A percentile compares a stretch with the other conserved stretches of the same genome.
Conservation (phyloP, 2,888 invertebrate genomes). For the Volucella inanis region DNA sequence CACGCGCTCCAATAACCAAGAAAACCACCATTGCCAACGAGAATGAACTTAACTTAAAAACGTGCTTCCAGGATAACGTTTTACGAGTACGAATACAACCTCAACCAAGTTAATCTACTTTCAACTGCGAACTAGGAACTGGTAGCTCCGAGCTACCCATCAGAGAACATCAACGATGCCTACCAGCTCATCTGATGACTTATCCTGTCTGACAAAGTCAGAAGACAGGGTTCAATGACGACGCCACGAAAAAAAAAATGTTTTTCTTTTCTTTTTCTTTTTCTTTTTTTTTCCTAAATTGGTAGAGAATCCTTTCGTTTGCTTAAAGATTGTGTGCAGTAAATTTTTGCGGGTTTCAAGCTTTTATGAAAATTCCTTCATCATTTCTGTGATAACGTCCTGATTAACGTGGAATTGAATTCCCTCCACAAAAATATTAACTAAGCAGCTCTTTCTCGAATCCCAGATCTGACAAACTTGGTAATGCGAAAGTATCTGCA, state of each 20-base stretch:
- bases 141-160: slow-evolving; percentile 13
- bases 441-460: slow-evolving; percentile 29
- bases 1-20: neutral
- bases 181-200: slow-evolving; percentile 40
- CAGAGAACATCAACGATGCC: slow-evolving; percentile 30
- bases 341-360: slow-evolving; percentile 26
- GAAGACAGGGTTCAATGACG: slow-evolving; percentile 31
- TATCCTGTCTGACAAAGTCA: slow-evolving; percentile 48
- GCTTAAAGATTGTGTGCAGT: slow-evolving; percentile 29
- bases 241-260: slow-evolving; percentile 3
- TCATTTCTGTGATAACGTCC: slow-evolving; percentile 22
- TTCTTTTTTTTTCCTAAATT: neutral
- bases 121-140: slow-evolving; percentile 18
- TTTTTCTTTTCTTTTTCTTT: too few relatives aligned
- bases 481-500: slow-evolving; percentile 51
- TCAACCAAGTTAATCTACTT: slow-evolving; percentile 40
- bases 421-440: slow-evolving; percentile 46
- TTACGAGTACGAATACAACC: slow-evolving; percentile 13
- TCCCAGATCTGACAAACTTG: neutral
- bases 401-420: slow-evolving; percentile 38
- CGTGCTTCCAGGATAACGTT: slow-evolving; percentile 31
- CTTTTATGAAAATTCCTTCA: slow-evolving; percentile 33
- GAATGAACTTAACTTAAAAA: neutral
- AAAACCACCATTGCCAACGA: neutral
- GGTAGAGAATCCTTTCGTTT: slow-evolving; percentile 40